Evolutionary conservation across 2,797 vertebrate species (phyloP).

Genomic region (Myotis findleyi): DNA sequence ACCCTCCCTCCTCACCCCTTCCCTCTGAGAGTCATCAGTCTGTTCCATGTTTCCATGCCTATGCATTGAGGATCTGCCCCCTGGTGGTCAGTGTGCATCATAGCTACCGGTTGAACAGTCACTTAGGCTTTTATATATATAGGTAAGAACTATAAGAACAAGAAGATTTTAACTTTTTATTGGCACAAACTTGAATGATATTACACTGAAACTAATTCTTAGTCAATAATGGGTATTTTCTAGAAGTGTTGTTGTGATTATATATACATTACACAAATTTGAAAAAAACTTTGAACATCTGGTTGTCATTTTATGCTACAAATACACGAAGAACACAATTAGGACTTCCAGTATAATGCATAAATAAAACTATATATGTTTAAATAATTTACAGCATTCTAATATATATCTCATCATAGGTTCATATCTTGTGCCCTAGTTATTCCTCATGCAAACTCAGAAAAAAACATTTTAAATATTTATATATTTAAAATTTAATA

Average conservation of each 20-base stretch:
- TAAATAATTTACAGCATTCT: neutral
- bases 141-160: neutral
- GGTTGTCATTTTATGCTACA: neutral
- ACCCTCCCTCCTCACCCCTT: too few relatives aligned
- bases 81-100: too few relatives aligned
- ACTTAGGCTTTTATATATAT: neutral
- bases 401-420: neutral
- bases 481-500: neutral
- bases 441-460: neutral
- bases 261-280: neutral
- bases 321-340: neutral
- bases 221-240: neutral
- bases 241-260: neutral
- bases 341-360: neutral
- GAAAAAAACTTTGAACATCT: neutral
- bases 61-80: too few relatives aligned
- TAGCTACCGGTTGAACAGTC: too few relatives aligned
- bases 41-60: too few relatives aligned
- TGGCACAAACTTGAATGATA: neutral
- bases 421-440: neutral
- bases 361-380: neutral
- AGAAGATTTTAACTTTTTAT: neutral
- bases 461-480: neutral
- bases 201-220: neutral
- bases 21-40: too few relatives aligned